Evolutionary conservation across 2,888 invertebrate genomes (phyloP), one percentile per base, ranked within the genome.

Genomic region (Ochlodes sylvanus): DNA sequence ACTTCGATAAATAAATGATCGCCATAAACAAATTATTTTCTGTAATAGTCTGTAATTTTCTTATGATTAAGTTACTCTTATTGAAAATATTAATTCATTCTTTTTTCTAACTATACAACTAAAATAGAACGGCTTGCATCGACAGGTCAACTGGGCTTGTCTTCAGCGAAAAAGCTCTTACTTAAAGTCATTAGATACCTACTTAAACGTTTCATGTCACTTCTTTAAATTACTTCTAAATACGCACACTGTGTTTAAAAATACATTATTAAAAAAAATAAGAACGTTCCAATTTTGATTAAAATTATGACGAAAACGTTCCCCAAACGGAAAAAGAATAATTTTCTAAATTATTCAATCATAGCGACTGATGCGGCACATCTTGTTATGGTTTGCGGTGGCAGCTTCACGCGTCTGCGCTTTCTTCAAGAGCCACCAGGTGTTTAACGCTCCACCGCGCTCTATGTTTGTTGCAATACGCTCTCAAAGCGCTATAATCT

Each of bases 351-450:
- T 47, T 10, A n/a, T 19, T 2, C 44, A 56, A 64, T 44, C 54
- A 7, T 15, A 56, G 41, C 17, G 19, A 64, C 44, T 56, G 64
- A 64, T 44, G 56, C n/a, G 55, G 55, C 15, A 50, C 61, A 62
- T n/a, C 54, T 42, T 63, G 63, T 54, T 63, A 63, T 52, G 60
- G 62, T 62, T 63, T 15, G 54, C 63, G 54, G 27, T 55, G 54
- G 54, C 52, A 42, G 12, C 60, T 55, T 27, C 55, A 63, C 52
- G 41, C 52, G 62, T 38, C 50, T 41, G 62, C 15, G 21, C 41
- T 52, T 52, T 41, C 54, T 41, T 52, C 62, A 42, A 42, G 54
- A 54, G 12, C 17, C 64, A 17, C 44, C 64, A 64, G 56, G 19
- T 64, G 64, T 56, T 64, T 38, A 32, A 12, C 56, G 64, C 44